Percentiles rank a stretch among this genome's conserved stretches.
Evolutionary conservation across 2,888 invertebrate genomes (phyloP).

Genomic region (Eupithecia dodoneata): DNA sequence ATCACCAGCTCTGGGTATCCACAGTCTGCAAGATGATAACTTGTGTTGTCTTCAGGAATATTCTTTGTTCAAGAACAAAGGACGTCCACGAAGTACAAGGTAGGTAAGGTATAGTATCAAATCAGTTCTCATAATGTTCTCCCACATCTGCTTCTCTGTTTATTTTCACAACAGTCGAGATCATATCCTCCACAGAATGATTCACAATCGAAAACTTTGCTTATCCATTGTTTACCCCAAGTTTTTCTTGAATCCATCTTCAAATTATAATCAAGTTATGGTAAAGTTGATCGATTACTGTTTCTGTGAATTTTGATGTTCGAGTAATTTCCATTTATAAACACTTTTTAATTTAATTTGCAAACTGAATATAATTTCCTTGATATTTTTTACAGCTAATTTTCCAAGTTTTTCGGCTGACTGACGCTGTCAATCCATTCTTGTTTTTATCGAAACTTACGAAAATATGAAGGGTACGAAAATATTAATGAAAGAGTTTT

Average conservation of each 20-base stretch:
- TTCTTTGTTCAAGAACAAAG: background rate
- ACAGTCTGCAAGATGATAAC: background rate
- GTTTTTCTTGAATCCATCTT: slow-evolving; percentile 33
- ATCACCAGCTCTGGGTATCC: background rate
- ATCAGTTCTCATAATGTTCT: background rate
- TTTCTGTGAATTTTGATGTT: slow-evolving; percentile 61
- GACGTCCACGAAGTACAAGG: background rate
- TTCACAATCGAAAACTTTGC: slow-evolving; percentile 4
- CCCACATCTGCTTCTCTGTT: background rate
- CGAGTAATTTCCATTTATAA: slow-evolving; percentile 67
- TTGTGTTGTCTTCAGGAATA: background rate
- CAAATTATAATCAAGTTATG: slow-evolving; percentile 65
- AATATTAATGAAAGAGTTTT: background rate
- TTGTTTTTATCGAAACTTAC: background rate
- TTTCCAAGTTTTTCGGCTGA: slow-evolving; percentile 3
- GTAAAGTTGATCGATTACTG: slow-evolving; percentile 68
- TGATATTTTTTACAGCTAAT: slow-evolving; percentile 18
- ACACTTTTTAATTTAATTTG: slow-evolving; percentile 53
- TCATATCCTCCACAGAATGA: background rate
- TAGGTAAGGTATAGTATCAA: background rate
- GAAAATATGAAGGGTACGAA: background rate
- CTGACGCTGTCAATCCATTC: background rate
- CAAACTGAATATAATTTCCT: slow-evolving; percentile 8
- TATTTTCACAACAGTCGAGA: background rate
- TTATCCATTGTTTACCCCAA: slow-evolving; percentile 7